phyloP scores from a whole-genome alignment of 2,113 vertebrate genomes.

The Lophius piscatorius region DNA sequence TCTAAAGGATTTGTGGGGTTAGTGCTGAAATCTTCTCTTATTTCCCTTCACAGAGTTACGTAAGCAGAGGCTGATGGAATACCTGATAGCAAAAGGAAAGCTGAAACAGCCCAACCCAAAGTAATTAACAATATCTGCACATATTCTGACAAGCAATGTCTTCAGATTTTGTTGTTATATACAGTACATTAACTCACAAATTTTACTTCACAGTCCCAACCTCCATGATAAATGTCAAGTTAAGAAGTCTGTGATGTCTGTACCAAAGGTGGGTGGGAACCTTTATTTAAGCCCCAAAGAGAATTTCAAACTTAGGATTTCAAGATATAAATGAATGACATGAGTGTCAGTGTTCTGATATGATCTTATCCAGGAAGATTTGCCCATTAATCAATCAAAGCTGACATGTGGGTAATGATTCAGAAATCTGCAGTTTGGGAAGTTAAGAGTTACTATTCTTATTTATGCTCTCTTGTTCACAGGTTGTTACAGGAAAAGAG shows the following conservation, averaged over 20 bases:
- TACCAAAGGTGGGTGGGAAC: conserved; percentile 22
- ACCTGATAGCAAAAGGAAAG: conserved; percentile 71
- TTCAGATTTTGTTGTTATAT: background rate
- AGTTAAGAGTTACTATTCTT: background rate
- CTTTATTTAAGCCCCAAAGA: background rate
- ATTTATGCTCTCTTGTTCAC: conserved; percentile 12
- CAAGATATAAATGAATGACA: too few species aligned
- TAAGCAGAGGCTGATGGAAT: conserved; percentile 79
- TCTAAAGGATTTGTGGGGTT: background rate
- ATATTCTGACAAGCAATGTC: background rate
- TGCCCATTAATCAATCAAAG: background rate
- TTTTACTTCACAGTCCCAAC: conserved; percentile 43
- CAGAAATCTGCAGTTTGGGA: background rate
- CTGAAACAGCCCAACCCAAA: conserved; percentile 55
- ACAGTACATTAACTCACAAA: background rate
- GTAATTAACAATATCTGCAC: conserved; percentile 43
- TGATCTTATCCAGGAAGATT: background rate
- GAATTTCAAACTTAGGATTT: too few species aligned
- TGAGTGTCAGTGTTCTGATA: too few species aligned
- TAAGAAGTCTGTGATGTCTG: conserved; percentile 5
- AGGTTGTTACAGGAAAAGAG: conserved; percentile 70
- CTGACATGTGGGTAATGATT: background rate
- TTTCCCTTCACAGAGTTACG: conserved; percentile 64
- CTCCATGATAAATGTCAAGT: background rate
- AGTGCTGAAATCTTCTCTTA: background rate